phyloP scores from a whole-genome alignment of 2,888 invertebrate genomes.

The Coenonympha arcania region DNA sequence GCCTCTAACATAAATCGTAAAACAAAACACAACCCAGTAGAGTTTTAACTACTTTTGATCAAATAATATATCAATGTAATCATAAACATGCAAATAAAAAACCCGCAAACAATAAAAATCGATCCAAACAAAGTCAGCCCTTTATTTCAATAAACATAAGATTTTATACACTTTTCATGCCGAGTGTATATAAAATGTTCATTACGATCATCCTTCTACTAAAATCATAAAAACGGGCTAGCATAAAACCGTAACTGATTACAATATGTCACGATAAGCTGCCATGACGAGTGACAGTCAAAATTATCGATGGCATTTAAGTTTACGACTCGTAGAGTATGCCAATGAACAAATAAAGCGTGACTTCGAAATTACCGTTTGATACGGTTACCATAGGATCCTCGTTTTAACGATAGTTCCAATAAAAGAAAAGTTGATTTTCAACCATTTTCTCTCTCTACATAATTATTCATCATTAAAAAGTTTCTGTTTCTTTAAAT shows the following conservation, averaged over 20 bases:
- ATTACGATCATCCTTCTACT: constrained; percentile 1
- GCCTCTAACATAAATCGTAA: no score
- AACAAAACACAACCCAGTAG: no score
- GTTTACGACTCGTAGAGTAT: constrained; percentile 18
- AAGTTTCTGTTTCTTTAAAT: no score
- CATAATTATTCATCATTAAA: no score
- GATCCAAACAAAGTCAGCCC: background rate
- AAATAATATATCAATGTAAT: no score
- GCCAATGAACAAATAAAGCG: constrained; percentile 13
- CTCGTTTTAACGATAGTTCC: no score
- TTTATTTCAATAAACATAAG: background rate
- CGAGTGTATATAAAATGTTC: constrained; percentile 12
- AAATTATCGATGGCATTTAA: constrained; percentile 9
- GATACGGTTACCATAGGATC: background rate
- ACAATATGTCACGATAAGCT: constrained; percentile 23
- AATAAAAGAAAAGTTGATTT: no score
- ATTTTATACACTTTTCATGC: constrained; percentile 11
- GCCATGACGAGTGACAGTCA: constrained; percentile 22
- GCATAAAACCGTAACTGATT: constrained; percentile 9
- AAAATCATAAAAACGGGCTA: constrained; percentile 1
- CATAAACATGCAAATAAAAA: background rate
- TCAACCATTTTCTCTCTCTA: no score
- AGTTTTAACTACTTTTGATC: no score
- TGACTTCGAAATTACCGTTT: background rate
- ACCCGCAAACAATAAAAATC: background rate